Evolutionary conservation across 2,113 vertebrate species (phyloP).

Genomic region (Vicugna pacos): DNA sequence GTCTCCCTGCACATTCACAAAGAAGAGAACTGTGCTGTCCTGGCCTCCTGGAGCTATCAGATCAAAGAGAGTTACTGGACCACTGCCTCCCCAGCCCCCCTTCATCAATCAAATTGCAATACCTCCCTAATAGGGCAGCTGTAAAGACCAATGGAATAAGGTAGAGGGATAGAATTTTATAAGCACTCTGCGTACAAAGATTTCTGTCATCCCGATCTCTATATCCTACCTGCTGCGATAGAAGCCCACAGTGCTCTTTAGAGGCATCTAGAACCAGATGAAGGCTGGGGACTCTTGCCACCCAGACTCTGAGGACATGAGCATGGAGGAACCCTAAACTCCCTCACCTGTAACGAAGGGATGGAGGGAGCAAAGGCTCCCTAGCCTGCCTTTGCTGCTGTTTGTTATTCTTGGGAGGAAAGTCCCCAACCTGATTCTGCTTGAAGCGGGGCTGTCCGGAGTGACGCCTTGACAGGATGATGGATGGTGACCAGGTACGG

Average conservation of each 20-base stretch:
- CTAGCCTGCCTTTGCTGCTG: background rate
- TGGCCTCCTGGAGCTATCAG: background rate
- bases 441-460: background rate
- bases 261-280: background rate
- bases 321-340: background rate
- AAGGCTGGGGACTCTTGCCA: background rate
- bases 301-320: background rate
- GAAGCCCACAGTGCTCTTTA: background rate
- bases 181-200: background rate
- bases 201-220: background rate
- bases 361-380: accelerated
- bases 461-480: slow-evolving; percentile 64
- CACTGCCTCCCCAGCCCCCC: background rate
- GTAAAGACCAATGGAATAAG: background rate
- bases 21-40: background rate
- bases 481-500: slow-evolving; percentile 39
- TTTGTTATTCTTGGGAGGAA: slow-evolving; percentile 65
- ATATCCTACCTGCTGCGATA: background rate
- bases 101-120: background rate
- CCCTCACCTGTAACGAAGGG: slow-evolving; percentile 24
- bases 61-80: background rate
- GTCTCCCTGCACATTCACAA: background rate
- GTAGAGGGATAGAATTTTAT: background rate
- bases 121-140: background rate
- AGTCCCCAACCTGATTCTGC: slow-evolving; percentile 8